phyloP scores from a whole-genome alignment of 2,113 vertebrate species.

The Ondatra zibethicus region DNA sequence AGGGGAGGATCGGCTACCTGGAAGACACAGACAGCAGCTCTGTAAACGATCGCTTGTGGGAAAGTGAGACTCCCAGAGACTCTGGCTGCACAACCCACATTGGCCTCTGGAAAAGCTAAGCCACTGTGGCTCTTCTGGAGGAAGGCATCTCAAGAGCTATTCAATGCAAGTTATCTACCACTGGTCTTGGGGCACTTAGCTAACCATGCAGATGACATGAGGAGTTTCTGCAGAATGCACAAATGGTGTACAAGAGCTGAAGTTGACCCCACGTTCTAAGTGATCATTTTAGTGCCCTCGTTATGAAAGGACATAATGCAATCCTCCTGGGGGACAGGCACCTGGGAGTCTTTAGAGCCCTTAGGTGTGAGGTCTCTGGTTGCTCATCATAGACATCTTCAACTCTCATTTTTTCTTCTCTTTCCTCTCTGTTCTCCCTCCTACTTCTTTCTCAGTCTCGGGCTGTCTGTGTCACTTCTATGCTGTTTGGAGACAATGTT shows the following conservation, averaged over 20 bases:
- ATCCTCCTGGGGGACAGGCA: rapidly evolving
- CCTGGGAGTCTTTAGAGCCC: not conserved
- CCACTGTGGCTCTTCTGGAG: rapidly evolving
- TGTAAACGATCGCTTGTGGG: rapidly evolving
- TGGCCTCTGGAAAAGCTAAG: too few relatives aligned
- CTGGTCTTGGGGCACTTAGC: not conserved
- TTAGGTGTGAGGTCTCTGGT: not conserved
- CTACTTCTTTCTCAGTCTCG: not conserved
- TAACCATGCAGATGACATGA: rapidly evolving
- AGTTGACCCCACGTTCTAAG: not conserved
- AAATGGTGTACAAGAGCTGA: too few relatives aligned
- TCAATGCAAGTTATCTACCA: rapidly evolving
- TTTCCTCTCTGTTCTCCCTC: not conserved
- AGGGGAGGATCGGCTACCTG: not conserved
- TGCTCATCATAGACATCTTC: too few relatives aligned
- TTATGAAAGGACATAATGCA: not conserved
- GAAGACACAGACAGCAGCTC: not conserved
- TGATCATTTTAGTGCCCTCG: not conserved
- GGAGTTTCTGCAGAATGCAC: rapidly evolving
- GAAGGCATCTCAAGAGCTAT: too few relatives aligned
- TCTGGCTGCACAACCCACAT: not conserved
- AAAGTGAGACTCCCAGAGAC: not conserved
- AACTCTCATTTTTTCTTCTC: too few relatives aligned
- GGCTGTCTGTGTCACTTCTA: not conserved
- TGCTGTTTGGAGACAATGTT: not conserved